These are phyloP conservation scores for Botia kubotai DNA, from an alignment of 2,797 vertebrate genomes.

Conservation along the genomic window DNA sequence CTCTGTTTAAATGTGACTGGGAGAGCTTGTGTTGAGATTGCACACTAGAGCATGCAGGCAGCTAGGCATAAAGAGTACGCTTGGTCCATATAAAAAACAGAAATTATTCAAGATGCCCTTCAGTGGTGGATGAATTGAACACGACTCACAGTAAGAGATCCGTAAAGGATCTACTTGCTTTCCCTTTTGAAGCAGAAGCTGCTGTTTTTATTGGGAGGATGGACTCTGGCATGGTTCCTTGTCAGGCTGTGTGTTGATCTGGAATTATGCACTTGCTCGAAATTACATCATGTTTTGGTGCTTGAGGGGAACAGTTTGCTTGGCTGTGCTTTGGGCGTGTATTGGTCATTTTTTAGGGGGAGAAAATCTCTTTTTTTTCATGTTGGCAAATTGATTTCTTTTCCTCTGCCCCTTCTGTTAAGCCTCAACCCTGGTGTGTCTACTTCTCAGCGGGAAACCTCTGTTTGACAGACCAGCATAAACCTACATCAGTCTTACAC, in stretches of 20 bases:
- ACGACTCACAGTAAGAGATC: constrained; percentile 3
- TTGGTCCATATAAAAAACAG: constrained; percentile 48
- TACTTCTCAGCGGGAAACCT: constrained; percentile 29
- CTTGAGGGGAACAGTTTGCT: not conserved
- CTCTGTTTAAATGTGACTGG: not conserved
- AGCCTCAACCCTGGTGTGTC: constrained; percentile 9
- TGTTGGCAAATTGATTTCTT: constrained; percentile 44
- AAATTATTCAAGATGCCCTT: constrained; percentile 55
- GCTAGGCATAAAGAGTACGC: constrained; percentile 44
- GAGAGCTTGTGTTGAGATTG: constrained; percentile 29
- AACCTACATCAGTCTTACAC: constrained; percentile 53
- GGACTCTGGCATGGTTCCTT: constrained; percentile 42
- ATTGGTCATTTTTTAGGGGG: constrained; percentile 18
- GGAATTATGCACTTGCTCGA: constrained; percentile 26
- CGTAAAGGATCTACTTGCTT: constrained; percentile 43
- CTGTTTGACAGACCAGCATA: constrained; percentile 54
- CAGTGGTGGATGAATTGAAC: constrained; percentile 22
- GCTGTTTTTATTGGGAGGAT: constrained; percentile 40
- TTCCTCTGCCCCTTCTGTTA: not conserved
- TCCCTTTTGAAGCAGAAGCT: constrained; percentile 10
- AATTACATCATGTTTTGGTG: constrained; percentile 40
- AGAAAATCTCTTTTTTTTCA: constrained; percentile 22
- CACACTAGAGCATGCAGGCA: constrained; percentile 13
- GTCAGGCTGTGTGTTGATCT: constrained; percentile 41
- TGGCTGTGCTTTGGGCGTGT: not conserved